Evolutionary conservation across 2,888 invertebrate species (phyloP), one percentile per base, ranked within the genome.

Genomic region (Chorisops tibialis): DNA sequence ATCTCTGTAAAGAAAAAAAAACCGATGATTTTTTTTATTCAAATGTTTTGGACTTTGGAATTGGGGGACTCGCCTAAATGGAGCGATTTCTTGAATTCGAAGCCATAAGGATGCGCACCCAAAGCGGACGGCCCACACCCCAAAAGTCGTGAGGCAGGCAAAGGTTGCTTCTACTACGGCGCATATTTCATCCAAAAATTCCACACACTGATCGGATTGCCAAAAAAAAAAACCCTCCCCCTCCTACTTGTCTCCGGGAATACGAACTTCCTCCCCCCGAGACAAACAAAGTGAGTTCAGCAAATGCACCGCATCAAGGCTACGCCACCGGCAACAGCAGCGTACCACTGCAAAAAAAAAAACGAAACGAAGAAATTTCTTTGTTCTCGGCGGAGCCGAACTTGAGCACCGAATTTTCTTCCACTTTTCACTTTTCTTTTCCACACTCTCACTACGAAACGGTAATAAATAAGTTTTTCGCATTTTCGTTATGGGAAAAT

Each of bases 141-240:
- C 12, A 24, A 18, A 56, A 56, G 22, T 43, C 56, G 56, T 56
- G 56, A 56, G 56, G 56, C 43, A 56, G 56, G 56, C 56, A 56
- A 56, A 56, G 56, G 56, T 56, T 56, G 30, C 16, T 16, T 9
- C 18, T 22, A 38, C 52, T 14, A 7, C 16, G 12, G 56, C 43
- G 12, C 56, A 14, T 41, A 45, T 24, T 51, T 41, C 18, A 39
- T 22, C 54, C 14, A 4, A 39, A n/a, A n/a, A 41, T 30, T 35
- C 21, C 56, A 19, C 16, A 16, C 41, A 30, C 45, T 35, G 54
- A 12, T 39, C 54, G 21, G 41, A 14, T 7, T 2, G 35, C 16
- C n/a, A n/a, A n/a, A n/a, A n/a, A n/a, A n/a, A n/a, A n/a, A n/a
- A n/a, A n/a, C 16, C 21, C 14, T 50, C 37, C 30, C 7, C 50